These are phyloP conservation scores for Semnornis frantzii DNA, from an alignment of 2,113 vertebrate species.

Conservation along the genomic window DNA sequence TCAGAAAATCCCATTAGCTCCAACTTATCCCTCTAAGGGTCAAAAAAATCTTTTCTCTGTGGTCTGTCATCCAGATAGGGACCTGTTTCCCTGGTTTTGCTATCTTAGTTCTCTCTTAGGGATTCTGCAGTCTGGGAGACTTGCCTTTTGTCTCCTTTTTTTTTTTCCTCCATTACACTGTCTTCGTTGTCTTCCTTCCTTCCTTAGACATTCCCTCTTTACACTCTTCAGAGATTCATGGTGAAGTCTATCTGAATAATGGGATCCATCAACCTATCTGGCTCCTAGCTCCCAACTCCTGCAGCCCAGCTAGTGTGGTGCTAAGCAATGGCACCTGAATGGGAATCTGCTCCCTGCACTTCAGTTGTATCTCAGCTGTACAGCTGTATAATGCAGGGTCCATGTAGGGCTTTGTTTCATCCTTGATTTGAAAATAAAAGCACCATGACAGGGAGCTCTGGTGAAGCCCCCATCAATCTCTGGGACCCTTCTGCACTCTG, in stretches of 20 bases:
- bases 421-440: neutral
- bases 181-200: neutral
- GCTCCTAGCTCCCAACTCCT: neutral
- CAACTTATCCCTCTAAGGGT: neutral
- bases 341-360: neutral
- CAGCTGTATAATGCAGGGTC: neutral
- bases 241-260: neutral
- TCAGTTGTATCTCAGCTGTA: neutral
- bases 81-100: neutral
- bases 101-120: neutral
- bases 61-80: neutral
- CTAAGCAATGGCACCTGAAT: neutral
- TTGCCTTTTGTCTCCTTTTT: neutral
- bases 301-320: neutral
- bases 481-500: neutral
- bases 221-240: neutral
- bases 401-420: conserved; percentile 32
- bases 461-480: neutral
- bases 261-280: neutral
- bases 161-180: neutral
- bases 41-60: neutral
- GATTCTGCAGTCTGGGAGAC: neutral
- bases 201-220: neutral
- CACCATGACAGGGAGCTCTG: conserved; percentile 7
- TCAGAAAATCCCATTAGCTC: conserved; percentile 7